Evolutionary conservation across 2,113 vertebrate genomes (phyloP).

Genomic region (Macheiramphus alcinus): DNA sequence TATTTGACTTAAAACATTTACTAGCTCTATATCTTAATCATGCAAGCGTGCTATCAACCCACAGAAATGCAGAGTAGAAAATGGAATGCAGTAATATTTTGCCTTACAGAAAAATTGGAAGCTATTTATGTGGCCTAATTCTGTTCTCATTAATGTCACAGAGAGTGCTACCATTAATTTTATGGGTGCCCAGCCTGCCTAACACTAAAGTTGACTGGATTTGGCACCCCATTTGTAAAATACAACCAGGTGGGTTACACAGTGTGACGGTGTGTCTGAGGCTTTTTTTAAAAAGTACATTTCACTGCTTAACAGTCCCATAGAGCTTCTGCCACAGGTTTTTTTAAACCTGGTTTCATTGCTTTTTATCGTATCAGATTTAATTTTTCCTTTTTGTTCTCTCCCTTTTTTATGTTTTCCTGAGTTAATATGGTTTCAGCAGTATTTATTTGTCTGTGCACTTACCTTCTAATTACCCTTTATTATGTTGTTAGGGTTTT

Average conservation of each 20-base stretch:
- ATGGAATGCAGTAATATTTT: neutral
- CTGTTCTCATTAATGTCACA: neutral
- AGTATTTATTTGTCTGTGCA: neutral
- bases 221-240: neutral
- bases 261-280: neutral
- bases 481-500: neutral
- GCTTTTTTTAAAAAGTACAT: neutral
- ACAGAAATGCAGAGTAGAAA: neutral
- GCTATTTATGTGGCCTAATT: neutral
- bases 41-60: neutral
- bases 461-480: neutral
- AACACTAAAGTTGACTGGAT: neutral
- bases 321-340: neutral
- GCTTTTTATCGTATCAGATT: neutral
- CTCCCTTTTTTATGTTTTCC: neutral
- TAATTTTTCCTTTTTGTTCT: neutral
- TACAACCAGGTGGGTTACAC: neutral
- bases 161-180: neutral
- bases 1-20: conserved; percentile 1
- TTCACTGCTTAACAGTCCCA: neutral
- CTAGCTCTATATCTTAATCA: neutral
- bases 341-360: neutral
- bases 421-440: neutral
- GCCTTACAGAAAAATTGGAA: neutral
- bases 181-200: neutral